Evolutionary conservation across 2,888 invertebrate species (phyloP).

Genomic region (Perithous albicinctus): DNA sequence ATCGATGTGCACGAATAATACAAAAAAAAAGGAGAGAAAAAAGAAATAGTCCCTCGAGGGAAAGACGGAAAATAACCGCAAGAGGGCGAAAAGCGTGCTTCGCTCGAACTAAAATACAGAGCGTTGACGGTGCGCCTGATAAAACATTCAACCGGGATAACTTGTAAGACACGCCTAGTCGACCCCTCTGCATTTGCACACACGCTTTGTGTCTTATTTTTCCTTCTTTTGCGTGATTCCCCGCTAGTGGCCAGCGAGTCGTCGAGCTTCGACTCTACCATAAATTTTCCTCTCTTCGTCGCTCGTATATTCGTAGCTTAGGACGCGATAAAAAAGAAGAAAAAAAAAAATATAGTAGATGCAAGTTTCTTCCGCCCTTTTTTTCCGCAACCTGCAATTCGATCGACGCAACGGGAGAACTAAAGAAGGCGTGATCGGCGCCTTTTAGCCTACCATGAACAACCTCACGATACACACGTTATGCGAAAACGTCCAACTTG

Average conservation of each 20-base stretch:
- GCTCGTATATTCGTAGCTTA: not conserved
- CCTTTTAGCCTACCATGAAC: not conserved
- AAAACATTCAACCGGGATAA: slow-evolving; percentile 70
- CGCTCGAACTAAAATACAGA: slow-evolving; percentile 62
- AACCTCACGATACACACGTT: slow-evolving; percentile 25
- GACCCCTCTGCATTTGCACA: slow-evolving; percentile 22
- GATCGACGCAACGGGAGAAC: slow-evolving; percentile 41
- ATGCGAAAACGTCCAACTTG: not conserved
- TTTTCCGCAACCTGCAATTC: slow-evolving; percentile 67
- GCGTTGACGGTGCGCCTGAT: slow-evolving; percentile 60
- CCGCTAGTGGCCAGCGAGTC: slow-evolving; percentile 46
- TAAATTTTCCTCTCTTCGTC: slow-evolving; percentile 42
- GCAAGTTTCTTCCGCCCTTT: slow-evolving; percentile 51
- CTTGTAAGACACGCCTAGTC: slow-evolving; percentile 66
- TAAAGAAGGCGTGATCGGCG: slow-evolving; percentile 27
- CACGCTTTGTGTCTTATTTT: slow-evolving; percentile 17
- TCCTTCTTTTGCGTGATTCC: slow-evolving; percentile 46
- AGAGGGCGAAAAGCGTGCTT: slow-evolving; percentile 54
- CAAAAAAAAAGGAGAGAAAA: slow-evolving; percentile 33
- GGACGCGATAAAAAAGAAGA: slow-evolving; percentile 31
- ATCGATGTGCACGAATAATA: slow-evolving; percentile 32
- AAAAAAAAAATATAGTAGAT: slow-evolving; percentile 47
- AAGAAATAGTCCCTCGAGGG: slow-evolving; percentile 18
- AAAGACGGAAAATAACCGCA: slow-evolving; percentile 52
- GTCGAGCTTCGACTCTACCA: slow-evolving; percentile 26